These are phyloP conservation scores for Ictidomys tridecemlineatus DNA, from an alignment of 2,113 vertebrate genomes.

Conservation along the genomic window DNA sequence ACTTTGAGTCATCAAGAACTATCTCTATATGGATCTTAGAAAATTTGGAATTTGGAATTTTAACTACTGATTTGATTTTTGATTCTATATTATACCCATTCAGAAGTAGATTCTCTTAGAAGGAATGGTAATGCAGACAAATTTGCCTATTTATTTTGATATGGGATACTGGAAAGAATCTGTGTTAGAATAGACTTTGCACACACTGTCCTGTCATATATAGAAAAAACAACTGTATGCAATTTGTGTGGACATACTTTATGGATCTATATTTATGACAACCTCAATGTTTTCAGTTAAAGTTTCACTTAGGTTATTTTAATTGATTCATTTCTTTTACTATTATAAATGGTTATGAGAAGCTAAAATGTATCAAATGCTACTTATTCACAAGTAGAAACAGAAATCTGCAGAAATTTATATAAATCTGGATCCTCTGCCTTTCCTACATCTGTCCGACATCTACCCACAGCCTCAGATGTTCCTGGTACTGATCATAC, in stretches of 20 bases:
- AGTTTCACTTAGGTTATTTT: constrained; percentile 48
- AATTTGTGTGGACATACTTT: constrained; percentile 10
- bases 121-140: background rate
- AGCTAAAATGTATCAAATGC: background rate
- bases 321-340: constrained; percentile 50
- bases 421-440: background rate
- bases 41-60: constrained; percentile 40
- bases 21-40: background rate
- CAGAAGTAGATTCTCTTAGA: background rate
- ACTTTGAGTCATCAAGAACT: background rate
- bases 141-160: constrained; percentile 38
- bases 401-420: background rate
- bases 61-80: constrained; percentile 46
- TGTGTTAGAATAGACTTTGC: constrained; percentile 40
- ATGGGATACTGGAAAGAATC: constrained; percentile 10
- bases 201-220: background rate
- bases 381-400: constrained; percentile 21
- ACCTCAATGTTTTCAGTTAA: constrained; percentile 58
- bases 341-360: constrained; percentile 37
- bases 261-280: constrained; percentile 33
- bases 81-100: background rate
- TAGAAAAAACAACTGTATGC: background rate
- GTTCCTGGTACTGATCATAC: background rate
- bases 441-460: background rate
- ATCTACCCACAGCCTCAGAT: background rate